Conservation (phyloP, 2,797 vertebrate species). For the Zalophus californianus region DNA sequence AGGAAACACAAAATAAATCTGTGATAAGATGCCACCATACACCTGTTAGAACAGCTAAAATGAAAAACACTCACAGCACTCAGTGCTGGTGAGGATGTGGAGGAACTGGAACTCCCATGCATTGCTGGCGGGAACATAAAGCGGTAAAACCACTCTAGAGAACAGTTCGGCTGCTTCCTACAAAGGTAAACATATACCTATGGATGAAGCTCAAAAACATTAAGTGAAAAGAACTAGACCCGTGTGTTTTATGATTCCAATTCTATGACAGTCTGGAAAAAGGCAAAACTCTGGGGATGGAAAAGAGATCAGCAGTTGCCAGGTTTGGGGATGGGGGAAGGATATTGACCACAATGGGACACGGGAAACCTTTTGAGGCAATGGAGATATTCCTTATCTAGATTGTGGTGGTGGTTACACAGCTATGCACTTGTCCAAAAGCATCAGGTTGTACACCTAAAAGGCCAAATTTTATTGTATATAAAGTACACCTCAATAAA, state of each 20-base stretch:
- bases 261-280: not conserved
- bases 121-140: not conserved
- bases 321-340: no score
- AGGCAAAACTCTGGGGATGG: not conserved
- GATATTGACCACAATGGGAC: not conserved
- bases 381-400: not conserved
- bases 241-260: not conserved
- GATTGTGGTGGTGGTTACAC: not conserved
- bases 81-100: not conserved
- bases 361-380: not conserved
- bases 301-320: not conserved
- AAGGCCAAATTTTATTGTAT: not conserved
- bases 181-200: not conserved
- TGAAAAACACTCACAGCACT: not conserved
- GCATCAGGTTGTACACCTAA: not conserved
- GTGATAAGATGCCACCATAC: no score
- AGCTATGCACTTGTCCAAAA: not conserved
- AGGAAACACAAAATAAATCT: not conserved
- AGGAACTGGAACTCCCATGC: not conserved
- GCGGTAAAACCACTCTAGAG: not conserved
- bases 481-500: not conserved
- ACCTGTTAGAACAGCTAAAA: not conserved
- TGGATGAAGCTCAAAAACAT: not conserved
- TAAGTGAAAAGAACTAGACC: not conserved
- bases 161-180: not conserved